These are phyloP conservation scores for Cercopithecus mitis DNA, from an alignment of 2,797 vertebrate species.

Conservation along the genomic window DNA sequence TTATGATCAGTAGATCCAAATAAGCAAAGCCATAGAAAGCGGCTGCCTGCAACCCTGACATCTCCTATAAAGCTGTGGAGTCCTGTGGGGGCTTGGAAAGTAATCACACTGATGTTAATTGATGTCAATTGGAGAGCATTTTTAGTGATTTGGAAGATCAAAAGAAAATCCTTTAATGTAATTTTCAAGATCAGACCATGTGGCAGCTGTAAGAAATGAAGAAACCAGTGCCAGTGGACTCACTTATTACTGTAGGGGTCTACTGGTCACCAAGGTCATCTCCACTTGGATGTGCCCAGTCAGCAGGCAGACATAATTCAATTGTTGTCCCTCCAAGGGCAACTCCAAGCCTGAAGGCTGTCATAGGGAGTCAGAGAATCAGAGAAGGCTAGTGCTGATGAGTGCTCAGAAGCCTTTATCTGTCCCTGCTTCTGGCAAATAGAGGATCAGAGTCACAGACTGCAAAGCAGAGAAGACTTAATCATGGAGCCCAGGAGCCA, in stretches of 20 bases:
- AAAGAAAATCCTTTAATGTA: conserved; percentile 74
- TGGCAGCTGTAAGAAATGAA: neutral
- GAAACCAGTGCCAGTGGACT: neutral
- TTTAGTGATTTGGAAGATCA: conserved; percentile 72
- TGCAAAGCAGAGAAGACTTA: neutral
- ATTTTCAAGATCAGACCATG: conserved; percentile 40
- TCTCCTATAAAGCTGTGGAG: conserved; percentile 45
- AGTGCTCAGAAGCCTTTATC: neutral
- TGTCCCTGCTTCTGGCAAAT: neutral
- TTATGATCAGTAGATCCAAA: neutral
- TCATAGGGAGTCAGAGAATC: neutral
- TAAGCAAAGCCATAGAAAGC: neutral
- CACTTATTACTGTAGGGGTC: neutral
- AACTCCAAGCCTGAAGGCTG: neutral
- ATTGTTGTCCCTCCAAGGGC: neutral
- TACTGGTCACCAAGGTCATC: accelerated
- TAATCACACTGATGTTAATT: conserved; percentile 81
- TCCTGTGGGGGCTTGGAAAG: conserved; percentile 68
- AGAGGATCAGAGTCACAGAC: neutral
- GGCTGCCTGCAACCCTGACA: neutral
- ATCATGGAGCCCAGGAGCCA: neutral
- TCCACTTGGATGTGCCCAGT: neutral
- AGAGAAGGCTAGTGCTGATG: neutral
- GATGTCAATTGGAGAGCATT: conserved; percentile 69
- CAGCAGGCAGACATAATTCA: neutral